phyloP scores from a whole-genome alignment of 2,797 vertebrate species.

The Gypaetus barbatus region DNA sequence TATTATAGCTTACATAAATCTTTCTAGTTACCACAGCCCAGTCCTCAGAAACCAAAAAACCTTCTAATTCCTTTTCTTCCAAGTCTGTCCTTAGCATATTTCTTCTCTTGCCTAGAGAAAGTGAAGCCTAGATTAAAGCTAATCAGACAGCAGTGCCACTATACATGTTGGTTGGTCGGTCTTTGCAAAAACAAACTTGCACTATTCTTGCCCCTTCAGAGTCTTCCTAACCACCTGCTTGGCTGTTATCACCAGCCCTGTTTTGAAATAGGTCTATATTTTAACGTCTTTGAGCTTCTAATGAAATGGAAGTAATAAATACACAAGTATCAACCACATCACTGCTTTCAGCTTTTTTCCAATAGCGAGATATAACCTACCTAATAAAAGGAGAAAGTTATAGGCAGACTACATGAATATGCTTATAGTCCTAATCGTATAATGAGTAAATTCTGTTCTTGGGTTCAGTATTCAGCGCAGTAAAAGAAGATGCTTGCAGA shows the following conservation, averaged over 20 bases:
- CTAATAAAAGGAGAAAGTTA: background rate
- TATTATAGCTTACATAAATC: background rate
- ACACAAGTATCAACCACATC: background rate
- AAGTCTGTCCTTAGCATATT: background rate
- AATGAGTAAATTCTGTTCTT: background rate
- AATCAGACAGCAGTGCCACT: background rate
- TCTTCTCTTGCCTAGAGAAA: background rate
- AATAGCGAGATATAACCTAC: background rate
- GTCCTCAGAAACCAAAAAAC: background rate
- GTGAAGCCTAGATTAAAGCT: background rate
- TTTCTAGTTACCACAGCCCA: background rate
- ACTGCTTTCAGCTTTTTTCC: background rate
- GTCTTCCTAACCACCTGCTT: background rate
- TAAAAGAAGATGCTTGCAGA: constrained; percentile 28
- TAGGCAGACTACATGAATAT: background rate
- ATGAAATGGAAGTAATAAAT: background rate
- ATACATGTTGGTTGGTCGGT: background rate
- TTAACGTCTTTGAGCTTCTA: background rate
- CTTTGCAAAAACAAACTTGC: background rate
- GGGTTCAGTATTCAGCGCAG: background rate
- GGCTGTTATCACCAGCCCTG: background rate
- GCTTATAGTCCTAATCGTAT: background rate
- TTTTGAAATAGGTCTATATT: background rate
- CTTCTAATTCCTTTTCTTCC: background rate
- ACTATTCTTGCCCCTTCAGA: background rate